Conservation (phyloP, 2,113 vertebrate genomes). For the Thalassarche chlororhynchos region DNA sequence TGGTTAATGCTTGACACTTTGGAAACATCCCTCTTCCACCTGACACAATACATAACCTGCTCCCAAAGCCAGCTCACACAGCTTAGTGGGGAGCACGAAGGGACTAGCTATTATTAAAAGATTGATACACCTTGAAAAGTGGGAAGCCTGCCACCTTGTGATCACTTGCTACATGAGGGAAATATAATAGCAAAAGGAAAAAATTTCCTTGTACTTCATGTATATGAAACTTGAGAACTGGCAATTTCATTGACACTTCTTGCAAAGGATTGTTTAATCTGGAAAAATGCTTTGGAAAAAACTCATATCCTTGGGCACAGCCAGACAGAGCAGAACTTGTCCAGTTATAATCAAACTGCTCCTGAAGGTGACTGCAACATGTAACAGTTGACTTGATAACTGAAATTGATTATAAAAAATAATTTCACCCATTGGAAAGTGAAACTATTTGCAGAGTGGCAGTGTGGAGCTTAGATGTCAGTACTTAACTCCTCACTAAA, state of each 20-base stretch:
- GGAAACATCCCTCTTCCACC: neutral
- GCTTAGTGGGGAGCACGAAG: neutral
- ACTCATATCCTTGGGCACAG: neutral
- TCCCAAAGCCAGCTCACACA: neutral
- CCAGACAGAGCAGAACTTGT: neutral
- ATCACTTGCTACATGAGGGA: neutral
- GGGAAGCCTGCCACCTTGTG: slow-evolving; percentile 43
- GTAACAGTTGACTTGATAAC: neutral
- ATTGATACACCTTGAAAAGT: neutral
- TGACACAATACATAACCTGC: neutral
- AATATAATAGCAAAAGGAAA: neutral
- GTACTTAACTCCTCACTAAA: neutral
- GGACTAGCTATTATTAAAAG: neutral
- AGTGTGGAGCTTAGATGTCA: neutral
- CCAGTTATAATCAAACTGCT: neutral
- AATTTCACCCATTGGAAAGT: neutral
- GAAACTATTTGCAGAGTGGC: neutral
- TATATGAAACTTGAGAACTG: neutral
- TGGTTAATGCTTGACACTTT: neutral
- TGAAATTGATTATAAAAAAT: neutral
- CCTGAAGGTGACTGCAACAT: neutral
- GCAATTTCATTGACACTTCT: neutral
- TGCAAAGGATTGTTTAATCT: neutral
- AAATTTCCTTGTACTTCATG: neutral
- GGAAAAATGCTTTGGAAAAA: neutral